Base-by-base conservation (phyloP, 2,888 invertebrate species). In the Taphrorychus bicolor region DNA sequence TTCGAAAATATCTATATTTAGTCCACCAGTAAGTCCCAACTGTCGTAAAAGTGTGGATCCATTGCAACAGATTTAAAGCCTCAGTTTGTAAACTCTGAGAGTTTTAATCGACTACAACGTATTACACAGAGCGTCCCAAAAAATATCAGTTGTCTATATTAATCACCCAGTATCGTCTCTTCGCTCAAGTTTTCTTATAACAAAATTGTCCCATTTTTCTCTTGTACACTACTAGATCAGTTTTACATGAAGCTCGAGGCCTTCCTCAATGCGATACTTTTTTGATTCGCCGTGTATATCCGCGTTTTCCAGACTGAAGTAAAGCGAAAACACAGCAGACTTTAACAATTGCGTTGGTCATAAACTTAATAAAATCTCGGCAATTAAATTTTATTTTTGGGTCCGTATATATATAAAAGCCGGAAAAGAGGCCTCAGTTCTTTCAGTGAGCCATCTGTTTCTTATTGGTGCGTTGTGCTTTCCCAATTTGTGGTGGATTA, bases 341-440 rank as follows among this genome's bases (percentile, higher is more conserved):
- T 60, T 60, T 66, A 66, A 59, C 24, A 61, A 57, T 52, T 54
- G 61, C 59, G 51, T 61, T 58, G 63, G 53, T 51, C 59, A 69
- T 65, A 65, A 69, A 69, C 22, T 69, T 56, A 49, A 69, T 66
- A 66, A 61, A 65, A 69, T 56, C 49, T 41, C 49, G 48, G 62
- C 68, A 63, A 65, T 69, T 23, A 69, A 65, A 61, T 49, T 57
- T 60, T 66, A 66, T 66, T 69, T 69, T 69, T 57, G 65, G 64
- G 23, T 54, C 5, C 22, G 0, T 60, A 54, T 23, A n/a, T 59
- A 60, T 69, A 69, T 69, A 69, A 59, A 51, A 51, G 22, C 18
- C 5, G 19, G 19, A 21, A 22, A 62, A 63, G 59, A 59, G 40
- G 45, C 59, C 42, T 19, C 19, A 22, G 24, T 48, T 52, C 65